A percentile compares a stretch with the other conserved stretches of the same genome.
phyloP scores from a whole-genome alignment of 2,797 vertebrate species.

The Coccyzus lansbergi region DNA sequence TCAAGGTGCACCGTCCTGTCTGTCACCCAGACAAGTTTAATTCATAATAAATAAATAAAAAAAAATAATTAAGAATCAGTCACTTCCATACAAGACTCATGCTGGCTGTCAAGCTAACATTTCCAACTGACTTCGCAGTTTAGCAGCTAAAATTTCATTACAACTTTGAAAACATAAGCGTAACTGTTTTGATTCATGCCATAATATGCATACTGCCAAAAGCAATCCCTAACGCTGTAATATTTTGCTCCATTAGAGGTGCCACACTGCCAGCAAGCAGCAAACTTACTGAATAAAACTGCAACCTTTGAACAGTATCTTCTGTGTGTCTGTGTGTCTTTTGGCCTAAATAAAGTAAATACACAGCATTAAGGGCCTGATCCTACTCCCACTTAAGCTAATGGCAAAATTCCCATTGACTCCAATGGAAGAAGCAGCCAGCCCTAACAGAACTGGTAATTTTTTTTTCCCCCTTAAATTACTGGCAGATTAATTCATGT shows the following conservation, averaged over 20 bases:
- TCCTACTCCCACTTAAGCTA: slow-evolving; percentile 43
- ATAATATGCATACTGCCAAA: not conserved
- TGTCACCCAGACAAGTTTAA: not conserved
- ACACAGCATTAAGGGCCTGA: slow-evolving; percentile 39
- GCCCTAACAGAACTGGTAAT: not conserved
- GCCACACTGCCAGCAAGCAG: not conserved
- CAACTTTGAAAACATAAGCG: slow-evolving; percentile 4
- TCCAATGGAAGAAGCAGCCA: not conserved
- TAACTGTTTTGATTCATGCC: slow-evolving; percentile 27
- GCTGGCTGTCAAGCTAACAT: not conserved
- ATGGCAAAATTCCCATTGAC: slow-evolving; percentile 29
- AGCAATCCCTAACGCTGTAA: not conserved
- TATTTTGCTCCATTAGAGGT: slow-evolving; percentile 3
- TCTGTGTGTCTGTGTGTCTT: slow-evolving; percentile 58
- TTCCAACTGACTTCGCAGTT: not conserved
- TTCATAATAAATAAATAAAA: not conserved
- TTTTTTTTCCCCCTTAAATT: not conserved
- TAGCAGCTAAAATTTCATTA: slow-evolving; percentile 23
- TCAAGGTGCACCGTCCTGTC: not conserved
- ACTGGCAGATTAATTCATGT: not conserved
- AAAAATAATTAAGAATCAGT: not conserved
- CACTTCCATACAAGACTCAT: not conserved
- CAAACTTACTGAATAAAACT: not conserved
- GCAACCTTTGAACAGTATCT: slow-evolving; percentile 31
- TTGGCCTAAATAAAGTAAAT: slow-evolving; percentile 46